Evolutionary conservation across 1,140 invertebrate genomes (phyloP).

Genomic region (Hyphantria cunea): DNA sequence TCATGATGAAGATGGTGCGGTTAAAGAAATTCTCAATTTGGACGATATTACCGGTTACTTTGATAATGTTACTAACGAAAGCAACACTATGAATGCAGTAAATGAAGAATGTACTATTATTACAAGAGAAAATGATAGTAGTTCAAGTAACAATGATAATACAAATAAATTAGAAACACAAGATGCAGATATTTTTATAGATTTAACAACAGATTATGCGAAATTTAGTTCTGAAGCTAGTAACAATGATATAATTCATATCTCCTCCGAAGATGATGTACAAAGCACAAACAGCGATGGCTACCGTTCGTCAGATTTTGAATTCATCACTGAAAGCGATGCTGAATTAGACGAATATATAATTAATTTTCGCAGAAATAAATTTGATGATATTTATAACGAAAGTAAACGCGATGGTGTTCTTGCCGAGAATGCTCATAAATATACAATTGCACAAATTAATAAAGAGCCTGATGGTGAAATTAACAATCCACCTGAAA

Average conservation of each 20-base stretch:
- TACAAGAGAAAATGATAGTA: not conserved
- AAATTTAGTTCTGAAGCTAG: too few relatives aligned
- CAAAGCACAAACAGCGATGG: slow-evolving; percentile 32
- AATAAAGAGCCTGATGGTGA: too few relatives aligned
- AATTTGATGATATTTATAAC: not conserved
- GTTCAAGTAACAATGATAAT: not conserved
- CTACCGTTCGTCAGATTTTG: slow-evolving; percentile 63
- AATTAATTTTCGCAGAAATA: slow-evolving; percentile 11
- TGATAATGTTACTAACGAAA: not conserved
- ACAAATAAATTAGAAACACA: too few relatives aligned
- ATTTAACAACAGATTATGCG: too few relatives aligned
- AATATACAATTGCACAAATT: too few relatives aligned
- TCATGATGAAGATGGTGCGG: too few relatives aligned
- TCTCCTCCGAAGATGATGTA: not conserved
- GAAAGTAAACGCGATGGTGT: too few relatives aligned
- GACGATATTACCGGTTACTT: not conserved
- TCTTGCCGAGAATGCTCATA: too few relatives aligned
- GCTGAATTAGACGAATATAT: slow-evolving; percentile 38
- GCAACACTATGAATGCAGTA: not conserved
- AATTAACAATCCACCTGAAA: too few relatives aligned
- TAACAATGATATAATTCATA: not conserved
- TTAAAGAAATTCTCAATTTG: not conserved
- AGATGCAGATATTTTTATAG: too few relatives aligned
- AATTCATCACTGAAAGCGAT: slow-evolving; percentile 59
- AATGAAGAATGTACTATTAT: not conserved